phyloP scores from a whole-genome alignment of 37 sponge, comb jelly and placozoan species.

The Ianthella basta region DNA sequence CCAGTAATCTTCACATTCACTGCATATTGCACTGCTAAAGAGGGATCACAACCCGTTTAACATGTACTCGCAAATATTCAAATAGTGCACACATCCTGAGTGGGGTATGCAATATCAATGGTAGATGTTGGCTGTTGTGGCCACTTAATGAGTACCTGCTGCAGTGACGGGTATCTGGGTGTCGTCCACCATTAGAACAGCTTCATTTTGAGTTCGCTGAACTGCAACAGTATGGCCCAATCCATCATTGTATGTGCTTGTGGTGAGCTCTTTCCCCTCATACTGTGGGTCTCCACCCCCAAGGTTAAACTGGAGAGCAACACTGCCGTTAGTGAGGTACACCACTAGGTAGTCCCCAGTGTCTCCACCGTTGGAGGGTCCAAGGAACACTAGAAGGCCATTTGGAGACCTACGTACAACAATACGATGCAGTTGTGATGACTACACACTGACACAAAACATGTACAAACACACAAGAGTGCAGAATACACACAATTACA shows the following conservation, averaged over 20 bases:
- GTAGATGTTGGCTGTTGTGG: too few relatives aligned
- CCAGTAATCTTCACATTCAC: too few relatives aligned
- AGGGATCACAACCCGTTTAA: too few relatives aligned
- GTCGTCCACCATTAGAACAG: not conserved
- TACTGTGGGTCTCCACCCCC: not conserved
- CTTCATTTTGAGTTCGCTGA: not conserved
- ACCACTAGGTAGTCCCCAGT: slow-evolving; percentile 2
- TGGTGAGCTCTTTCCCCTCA: not conserved
- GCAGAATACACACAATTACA: too few relatives aligned
- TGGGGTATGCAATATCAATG: too few relatives aligned
- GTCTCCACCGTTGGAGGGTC: not conserved
- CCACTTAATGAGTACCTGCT: not conserved
- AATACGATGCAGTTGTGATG: too few relatives aligned
- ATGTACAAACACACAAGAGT: too few relatives aligned
- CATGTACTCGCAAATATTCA: too few relatives aligned
- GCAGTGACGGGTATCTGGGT: not conserved
- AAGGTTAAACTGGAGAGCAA: slow-evolving; percentile 10
- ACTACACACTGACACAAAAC: too few relatives aligned
- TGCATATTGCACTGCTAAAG: too few relatives aligned
- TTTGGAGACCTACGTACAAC: not conserved
- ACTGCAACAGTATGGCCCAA: not conserved
- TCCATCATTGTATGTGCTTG: not conserved
- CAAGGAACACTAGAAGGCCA: slow-evolving; percentile 20
- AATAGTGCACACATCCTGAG: too few relatives aligned
- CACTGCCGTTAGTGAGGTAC: slow-evolving; percentile 23